Conservation (phyloP, 2,797 vertebrate species). For the Onychomys torridus region DNA sequence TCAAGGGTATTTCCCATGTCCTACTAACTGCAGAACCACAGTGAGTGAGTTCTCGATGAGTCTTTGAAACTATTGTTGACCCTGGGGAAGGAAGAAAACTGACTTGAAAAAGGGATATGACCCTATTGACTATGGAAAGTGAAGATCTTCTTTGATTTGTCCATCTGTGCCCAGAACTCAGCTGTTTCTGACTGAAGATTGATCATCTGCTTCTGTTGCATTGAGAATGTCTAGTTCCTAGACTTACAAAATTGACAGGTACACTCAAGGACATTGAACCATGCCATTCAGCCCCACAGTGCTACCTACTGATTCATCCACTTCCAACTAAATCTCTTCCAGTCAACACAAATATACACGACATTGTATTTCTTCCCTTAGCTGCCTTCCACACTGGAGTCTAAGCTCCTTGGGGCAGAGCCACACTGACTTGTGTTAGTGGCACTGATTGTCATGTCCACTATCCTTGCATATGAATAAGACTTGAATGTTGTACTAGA, state of each 20-base stretch:
- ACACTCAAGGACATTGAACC: background rate
- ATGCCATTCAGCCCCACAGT: background rate
- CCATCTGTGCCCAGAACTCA: background rate
- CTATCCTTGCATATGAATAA: background rate
- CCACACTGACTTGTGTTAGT: background rate
- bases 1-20: constrained; percentile 9
- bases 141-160: background rate
- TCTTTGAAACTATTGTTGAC: background rate
- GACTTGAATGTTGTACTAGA: background rate
- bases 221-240: background rate
- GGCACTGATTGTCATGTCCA: background rate
- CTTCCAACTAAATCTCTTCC: background rate
- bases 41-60: background rate
- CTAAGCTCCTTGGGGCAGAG: background rate
- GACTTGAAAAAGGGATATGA: background rate
- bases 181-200: background rate
- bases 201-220: background rate
- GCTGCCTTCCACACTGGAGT: background rate
- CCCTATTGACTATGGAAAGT: background rate
- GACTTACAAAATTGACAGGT: background rate
- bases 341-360: background rate
- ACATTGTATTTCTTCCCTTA: background rate
- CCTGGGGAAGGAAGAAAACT: background rate
- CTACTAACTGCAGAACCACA: background rate
- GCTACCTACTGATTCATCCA: background rate